Percentiles rank a stretch among this genome's conserved stretches.
Conservation (phyloP, 1,140 invertebrate genomes). For the Cydia splendana region DNA sequence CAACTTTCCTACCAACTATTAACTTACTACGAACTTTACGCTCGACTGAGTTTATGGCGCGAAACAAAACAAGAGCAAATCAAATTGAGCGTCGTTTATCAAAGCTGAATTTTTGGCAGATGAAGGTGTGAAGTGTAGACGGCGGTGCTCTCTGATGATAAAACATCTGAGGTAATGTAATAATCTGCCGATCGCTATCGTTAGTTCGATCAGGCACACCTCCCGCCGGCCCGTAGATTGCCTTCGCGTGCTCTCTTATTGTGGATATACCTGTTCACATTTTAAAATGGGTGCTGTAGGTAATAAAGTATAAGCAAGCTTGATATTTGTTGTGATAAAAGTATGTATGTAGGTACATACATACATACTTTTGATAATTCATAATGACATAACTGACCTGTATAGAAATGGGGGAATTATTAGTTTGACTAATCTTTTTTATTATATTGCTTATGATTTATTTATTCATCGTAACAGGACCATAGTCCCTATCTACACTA, state of each 20-base stretch:
- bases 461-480: too few relatives aligned
- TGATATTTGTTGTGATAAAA: too few relatives aligned
- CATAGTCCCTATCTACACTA: too few relatives aligned
- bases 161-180: slow-evolving; percentile 74
- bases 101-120: slow-evolving; percentile 39
- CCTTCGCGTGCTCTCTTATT: slow-evolving; percentile 56
- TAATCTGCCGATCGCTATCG: slow-evolving; percentile 76
- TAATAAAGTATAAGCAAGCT: too few relatives aligned
- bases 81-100: slow-evolving; percentile 2
- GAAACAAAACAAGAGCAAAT: slow-evolving; percentile 1
- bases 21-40: slow-evolving; percentile 36
- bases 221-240: slow-evolving; percentile 74
- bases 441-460: too few relatives aligned
- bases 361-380: too few relatives aligned
- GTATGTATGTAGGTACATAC: too few relatives aligned
- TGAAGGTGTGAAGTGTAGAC: slow-evolving; percentile 54
- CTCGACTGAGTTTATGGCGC: background rate
- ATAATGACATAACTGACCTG: too few relatives aligned
- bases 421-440: too few relatives aligned
- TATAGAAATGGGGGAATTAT: too few relatives aligned
- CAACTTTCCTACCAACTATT: slow-evolving; percentile 55
- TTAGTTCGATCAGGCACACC: slow-evolving; percentile 68
- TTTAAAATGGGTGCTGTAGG: background rate
- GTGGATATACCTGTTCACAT: slow-evolving; percentile 56
- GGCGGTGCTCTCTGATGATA: slow-evolving; percentile 54